A percentile compares a stretch with the other conserved stretches of the same genome.
Conservation (phyloP, 35 echinoderm and acorn worm genomes). For the Anneissia japonica region DNA sequence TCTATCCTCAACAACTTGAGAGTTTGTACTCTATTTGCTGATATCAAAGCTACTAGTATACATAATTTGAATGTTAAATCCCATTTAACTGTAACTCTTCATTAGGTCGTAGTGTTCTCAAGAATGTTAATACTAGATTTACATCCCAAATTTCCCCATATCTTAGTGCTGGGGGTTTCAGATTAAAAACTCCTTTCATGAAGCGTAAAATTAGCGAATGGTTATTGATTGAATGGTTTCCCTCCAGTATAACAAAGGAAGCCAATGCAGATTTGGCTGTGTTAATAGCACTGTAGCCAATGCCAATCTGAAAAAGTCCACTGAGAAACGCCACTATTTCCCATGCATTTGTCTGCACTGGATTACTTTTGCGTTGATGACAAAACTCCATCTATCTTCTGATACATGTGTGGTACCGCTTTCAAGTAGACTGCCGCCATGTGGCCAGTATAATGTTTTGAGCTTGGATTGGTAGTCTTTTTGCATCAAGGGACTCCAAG, state of each 20-base stretch:
- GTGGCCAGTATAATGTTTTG: constrained; percentile 25
- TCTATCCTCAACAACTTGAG: neutral
- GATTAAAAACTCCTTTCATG: too few species aligned
- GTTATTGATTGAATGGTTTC: too few species aligned
- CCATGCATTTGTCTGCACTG: neutral
- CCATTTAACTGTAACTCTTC: too few species aligned
- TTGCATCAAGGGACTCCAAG: constrained; percentile 5
- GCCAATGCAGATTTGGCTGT: too few species aligned
- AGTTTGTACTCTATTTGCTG: neutral
- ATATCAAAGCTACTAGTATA: neutral
- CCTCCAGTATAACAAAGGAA: too few species aligned
- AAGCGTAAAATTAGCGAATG: too few species aligned
- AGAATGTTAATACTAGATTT: too few species aligned
- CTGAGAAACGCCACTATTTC: too few species aligned
- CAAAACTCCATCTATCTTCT: constrained; percentile 35
- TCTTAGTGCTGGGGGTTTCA: too few species aligned
- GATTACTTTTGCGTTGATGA: neutral
- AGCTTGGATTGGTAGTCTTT: constrained; percentile 5
- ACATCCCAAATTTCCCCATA: neutral
- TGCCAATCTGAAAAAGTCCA: too few species aligned
- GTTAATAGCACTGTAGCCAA: too few species aligned
- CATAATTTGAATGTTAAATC: constrained; percentile 5
- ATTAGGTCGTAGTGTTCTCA: too few species aligned
- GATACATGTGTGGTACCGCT: constrained; percentile 27
- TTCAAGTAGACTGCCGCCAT: constrained; percentile 32